These are phyloP conservation scores for Scopus umbretta DNA, from an alignment of 2,113 vertebrate species.

Conservation along the genomic window DNA sequence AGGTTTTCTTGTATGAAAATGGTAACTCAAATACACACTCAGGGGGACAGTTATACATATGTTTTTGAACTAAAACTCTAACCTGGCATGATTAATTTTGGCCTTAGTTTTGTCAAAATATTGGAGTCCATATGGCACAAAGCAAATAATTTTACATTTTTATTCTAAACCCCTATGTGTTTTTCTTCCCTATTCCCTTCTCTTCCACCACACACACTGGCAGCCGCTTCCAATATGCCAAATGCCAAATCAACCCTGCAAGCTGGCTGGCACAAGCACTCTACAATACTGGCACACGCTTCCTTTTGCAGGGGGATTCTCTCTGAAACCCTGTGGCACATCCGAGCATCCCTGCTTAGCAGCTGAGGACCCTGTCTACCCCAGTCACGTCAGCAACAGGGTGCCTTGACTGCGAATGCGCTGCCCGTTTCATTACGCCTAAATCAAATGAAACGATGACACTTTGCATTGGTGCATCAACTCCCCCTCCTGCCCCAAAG, in stretches of 20 bases:
- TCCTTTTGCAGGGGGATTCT: conserved; percentile 58
- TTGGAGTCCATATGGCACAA: conserved; percentile 78
- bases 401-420: neutral
- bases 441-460: neutral
- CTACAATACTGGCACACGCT: conserved; percentile 68
- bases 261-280: conserved; percentile 67
- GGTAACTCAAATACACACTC: conserved; percentile 70
- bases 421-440: neutral
- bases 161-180: conserved; percentile 71
- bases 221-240: conserved; percentile 69
- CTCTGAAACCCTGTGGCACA: conserved; percentile 40
- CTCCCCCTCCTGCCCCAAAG: neutral
- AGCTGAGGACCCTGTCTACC: conserved; percentile 40
- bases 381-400: neutral
- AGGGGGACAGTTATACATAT: conserved; percentile 73
- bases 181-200: conserved; percentile 73
- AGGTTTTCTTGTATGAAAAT: conserved; percentile 66
- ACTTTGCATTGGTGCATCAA: neutral
- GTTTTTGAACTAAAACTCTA: conserved; percentile 80
- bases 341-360: conserved; percentile 40
- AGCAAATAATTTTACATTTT: conserved; percentile 79
- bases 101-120: conserved; percentile 80
- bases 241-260: conserved; percentile 77
- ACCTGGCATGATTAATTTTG: conserved; percentile 77
- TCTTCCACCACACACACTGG: conserved; percentile 74